These are phyloP conservation scores for Myrmecobius fasciatus DNA, from an alignment of 2,113 vertebrate genomes.

Conservation along the genomic window DNA sequence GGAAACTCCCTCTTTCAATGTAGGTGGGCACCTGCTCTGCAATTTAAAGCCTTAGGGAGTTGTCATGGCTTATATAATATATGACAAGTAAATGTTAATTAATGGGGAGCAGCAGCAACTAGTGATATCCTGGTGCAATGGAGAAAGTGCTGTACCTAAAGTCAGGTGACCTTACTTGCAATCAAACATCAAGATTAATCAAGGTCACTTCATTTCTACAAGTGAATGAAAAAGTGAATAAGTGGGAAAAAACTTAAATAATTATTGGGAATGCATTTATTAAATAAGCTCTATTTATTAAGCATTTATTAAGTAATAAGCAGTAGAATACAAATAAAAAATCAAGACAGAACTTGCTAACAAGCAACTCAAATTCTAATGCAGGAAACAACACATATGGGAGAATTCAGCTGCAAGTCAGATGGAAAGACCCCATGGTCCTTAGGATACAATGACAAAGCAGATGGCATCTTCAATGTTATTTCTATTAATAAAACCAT, in stretches of 20 bases:
- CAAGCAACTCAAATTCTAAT: background rate
- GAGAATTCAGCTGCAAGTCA: background rate
- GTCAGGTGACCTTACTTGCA: background rate
- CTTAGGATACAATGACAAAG: background rate
- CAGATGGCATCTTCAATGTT: background rate
- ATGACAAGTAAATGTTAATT: background rate
- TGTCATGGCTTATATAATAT: background rate
- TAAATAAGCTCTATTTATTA: background rate
- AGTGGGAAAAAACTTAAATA: background rate
- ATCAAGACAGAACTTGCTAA: background rate
- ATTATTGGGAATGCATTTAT: background rate
- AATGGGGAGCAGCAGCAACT: background rate
- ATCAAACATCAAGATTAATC: background rate
- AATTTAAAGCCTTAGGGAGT: no score
- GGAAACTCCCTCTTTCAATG: background rate
- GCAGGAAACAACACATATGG: background rate
- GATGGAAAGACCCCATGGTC: background rate
- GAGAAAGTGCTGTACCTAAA: background rate
- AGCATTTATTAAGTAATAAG: background rate
- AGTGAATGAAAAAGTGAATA: background rate
- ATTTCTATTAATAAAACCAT: background rate
- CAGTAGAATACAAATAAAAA: background rate
- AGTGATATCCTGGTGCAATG: background rate
- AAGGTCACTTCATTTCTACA: background rate
- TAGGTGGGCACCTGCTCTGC: background rate